Percentiles rank a stretch among this genome's conserved stretches.
Conservation (phyloP, 2,888 invertebrate species). For the Chrysopilus asiliformis region DNA sequence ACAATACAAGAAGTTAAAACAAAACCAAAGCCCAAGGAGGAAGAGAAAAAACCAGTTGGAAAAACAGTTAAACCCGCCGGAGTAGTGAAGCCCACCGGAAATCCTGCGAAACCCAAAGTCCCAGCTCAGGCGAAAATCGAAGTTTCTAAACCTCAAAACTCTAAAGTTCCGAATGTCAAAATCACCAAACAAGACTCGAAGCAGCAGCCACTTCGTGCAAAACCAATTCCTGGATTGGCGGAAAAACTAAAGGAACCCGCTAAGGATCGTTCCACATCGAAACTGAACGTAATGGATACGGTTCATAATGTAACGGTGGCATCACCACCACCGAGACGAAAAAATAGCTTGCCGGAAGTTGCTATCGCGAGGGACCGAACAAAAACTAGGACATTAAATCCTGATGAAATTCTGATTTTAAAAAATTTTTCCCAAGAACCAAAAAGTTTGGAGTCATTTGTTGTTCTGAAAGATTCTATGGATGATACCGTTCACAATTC, state of each 20-base stretch:
- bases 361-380: slow-evolving; percentile 10
- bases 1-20: too few relatives aligned
- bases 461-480: too few relatives aligned
- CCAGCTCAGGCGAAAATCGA: too few relatives aligned
- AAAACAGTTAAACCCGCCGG: too few relatives aligned
- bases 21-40: too few relatives aligned
- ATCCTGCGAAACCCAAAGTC: too few relatives aligned
- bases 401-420: slow-evolving; percentile 26
- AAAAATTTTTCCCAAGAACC: slow-evolving; percentile 21
- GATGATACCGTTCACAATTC: too few relatives aligned
- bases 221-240: slow-evolving; percentile 8
- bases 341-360: slow-evolving; percentile 5
- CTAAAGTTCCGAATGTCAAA: too few relatives aligned
- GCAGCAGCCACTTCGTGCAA: slow-evolving; percentile 5
- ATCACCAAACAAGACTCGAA: too few relatives aligned
- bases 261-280: slow-evolving; percentile 11
- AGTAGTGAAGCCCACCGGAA: too few relatives aligned
- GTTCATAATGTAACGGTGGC: slow-evolving; percentile 33
- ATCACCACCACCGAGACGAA: slow-evolving; percentile 30
- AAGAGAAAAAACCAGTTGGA: too few relatives aligned
- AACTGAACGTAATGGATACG: slow-evolving; percentile 31
- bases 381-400: slow-evolving; percentile 24
- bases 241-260: slow-evolving; percentile 15
- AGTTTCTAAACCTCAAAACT: too few relatives aligned
- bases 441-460: slow-evolving; percentile 9